Base-by-base conservation (phyloP, 2,797 vertebrate species). In the Tinamus major region DNA sequence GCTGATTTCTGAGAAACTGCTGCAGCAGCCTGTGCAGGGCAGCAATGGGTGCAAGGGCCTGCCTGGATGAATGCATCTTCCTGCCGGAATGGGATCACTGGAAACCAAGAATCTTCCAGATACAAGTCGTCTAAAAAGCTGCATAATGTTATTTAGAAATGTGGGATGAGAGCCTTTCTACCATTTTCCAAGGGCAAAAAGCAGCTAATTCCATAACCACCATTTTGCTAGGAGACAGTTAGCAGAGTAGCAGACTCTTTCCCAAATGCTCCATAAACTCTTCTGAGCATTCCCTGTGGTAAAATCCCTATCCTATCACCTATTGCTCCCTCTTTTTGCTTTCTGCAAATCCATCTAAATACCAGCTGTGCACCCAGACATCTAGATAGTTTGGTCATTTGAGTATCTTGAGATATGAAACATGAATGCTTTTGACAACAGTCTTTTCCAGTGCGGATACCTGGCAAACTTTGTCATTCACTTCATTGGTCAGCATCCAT, bases 321-420 rank as follows among this genome's bases (percentile, higher is more conserved):
- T 9, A 11, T 2, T 3, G 2, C 33, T 85, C 11, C 42, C 18
- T 64, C n/a, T 41, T 3, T 9, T 87, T 68, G 59, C 27, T 74
- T 69, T 80, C 49, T 78, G 15, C 44, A 65, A 20, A 72, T 56
- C 39, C 29, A 41, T 62, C 46, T 78, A 20, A 79, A 39, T 67
- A 37, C 31, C 53, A 78, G 48, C 35, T 72, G 37, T 62, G 55
- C 26, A 69, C 23, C 18, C 56, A 51, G 20, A 31, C 48, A 79
- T 14, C n/a, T 70, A 0, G 0, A 0, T 49, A 17, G 13, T 51
- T 93, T 64, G 55, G 33, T 69, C 39, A 23, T 31, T 63, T 48
- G n/a, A 39, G 8, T 53, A 61, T 53, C 51, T 77, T 7, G 1
- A 2, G 17, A 49, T 49, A 26, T 49, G 79, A 62, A 18, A 80